Base-by-base conservation (phyloP, 2,797 vertebrate genomes). In the Mycteria americana region DNA sequence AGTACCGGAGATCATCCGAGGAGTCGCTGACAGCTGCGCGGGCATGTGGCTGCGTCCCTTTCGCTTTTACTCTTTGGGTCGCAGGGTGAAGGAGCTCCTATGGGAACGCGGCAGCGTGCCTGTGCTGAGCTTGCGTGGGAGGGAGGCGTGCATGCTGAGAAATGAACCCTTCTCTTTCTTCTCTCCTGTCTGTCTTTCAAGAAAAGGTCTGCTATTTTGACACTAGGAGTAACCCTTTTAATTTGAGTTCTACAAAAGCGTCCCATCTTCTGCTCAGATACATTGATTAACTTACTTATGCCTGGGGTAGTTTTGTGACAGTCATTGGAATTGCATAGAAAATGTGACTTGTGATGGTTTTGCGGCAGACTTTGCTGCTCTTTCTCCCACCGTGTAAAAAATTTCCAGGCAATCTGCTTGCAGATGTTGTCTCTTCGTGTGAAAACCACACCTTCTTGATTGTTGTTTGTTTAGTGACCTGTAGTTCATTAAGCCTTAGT, bases 1-100 rank as follows among this genome's bases (percentile, higher is more conserved):
- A 73, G 63, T 27, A 37, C 39, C 0, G 0, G 53, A 2, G 78
- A 51, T 6, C 6, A 17, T 6, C 9, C 1, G 4, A 72, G 76
- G 23, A 27, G 62, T 9, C 0, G 1, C 30, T 45, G 73, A 1
- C 83, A 67, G 88, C 88, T 80, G 75, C 4, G 6, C 22, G 28
- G 63, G 18, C 78, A 5, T 10, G 2, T 11, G 59, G 35, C 89
- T 7, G 30, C 3, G 15, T 22, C 76, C 56, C 73, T 35, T 25
- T 45, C 6, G 0, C 50, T 54, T 33, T 6, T 39, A 13, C 65
- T 64, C 30, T 13, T 8, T 15, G 88, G 94, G 86, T 82, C 86
- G 5, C 0, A 1, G 83, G 90, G 70, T 89, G 91, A 82, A 4
- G 53, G 7, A 67, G 92, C 85, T 96, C 46, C 92, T n/a, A 7